Conservation (phyloP, 2,113 vertebrate genomes). For the Stigmatopora argus region DNA sequence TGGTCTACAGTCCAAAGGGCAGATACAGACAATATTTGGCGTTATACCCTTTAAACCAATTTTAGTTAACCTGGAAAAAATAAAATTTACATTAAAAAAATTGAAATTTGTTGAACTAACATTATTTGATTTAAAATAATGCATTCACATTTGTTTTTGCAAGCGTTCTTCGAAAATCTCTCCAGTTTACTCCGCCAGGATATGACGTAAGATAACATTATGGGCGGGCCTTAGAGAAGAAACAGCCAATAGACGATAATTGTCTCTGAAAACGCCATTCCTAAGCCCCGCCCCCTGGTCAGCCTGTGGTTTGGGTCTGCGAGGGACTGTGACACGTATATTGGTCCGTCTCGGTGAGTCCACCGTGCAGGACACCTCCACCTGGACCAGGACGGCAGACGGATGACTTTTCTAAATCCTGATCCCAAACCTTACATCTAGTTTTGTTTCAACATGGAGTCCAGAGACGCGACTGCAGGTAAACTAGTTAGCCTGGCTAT, state of each 20-base stretch:
- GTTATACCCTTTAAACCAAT: background rate
- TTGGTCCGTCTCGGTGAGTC: slow-evolving; percentile 19
- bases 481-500: slow-evolving; percentile 18
- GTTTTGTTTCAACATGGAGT: slow-evolving; percentile 41
- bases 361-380: slow-evolving; percentile 22
- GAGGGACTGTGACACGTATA: slow-evolving; percentile 57
- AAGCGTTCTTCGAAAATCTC: background rate
- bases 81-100: background rate
- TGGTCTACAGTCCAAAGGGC: background rate
- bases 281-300: slow-evolving; percentile 5
- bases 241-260: slow-evolving; percentile 42
- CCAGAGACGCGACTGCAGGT: slow-evolving; percentile 55
- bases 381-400: slow-evolving; percentile 24
- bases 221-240: background rate
- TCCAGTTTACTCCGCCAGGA: background rate
- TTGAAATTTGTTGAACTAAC: background rate
- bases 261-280: slow-evolving; percentile 45
- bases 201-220: background rate
- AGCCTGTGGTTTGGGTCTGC: background rate
- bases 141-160: background rate
- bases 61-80: background rate
- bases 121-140: background rate
- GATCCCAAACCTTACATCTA: background rate
- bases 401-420: background rate
- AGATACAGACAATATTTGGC: background rate